Percentiles rank a stretch among this genome's conserved stretches.
Evolutionary conservation across 2,797 vertebrate genomes (phyloP).

Genomic region (Allobates femoralis): DNA sequence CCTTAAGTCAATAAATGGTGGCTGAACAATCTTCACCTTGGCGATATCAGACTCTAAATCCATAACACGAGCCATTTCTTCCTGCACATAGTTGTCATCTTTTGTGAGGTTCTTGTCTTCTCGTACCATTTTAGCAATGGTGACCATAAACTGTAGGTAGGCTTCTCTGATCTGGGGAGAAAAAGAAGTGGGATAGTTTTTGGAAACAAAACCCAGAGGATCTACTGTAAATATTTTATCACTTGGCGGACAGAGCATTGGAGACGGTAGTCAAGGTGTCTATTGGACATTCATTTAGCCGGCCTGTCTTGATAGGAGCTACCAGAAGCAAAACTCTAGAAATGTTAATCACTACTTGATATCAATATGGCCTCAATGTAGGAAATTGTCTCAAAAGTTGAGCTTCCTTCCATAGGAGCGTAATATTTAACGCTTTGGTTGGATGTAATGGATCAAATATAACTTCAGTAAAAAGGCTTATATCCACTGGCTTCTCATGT

Average conservation of each 20-base stretch:
- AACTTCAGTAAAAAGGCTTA: too few species aligned
- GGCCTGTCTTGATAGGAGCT: background rate
- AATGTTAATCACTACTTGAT: background rate
- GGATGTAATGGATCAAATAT: too few species aligned
- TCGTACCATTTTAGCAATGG: constrained; percentile 86
- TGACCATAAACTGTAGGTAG: constrained; percentile 93
- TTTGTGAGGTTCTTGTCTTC: constrained; percentile 84
- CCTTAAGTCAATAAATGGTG: background rate
- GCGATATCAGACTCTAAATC: constrained; percentile 92
- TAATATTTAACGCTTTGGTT: too few species aligned
- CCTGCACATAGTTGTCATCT: constrained; percentile 79
- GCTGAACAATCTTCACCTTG: constrained; percentile 75
- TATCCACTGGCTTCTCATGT: too few species aligned
- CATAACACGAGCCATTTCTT: constrained; percentile 91
- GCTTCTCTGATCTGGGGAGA: constrained; percentile 85
- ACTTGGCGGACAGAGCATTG: background rate
- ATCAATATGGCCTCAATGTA: background rate
- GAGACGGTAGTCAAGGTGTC: background rate
- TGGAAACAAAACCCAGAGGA: background rate
- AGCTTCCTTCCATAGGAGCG: background rate
- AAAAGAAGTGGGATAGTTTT: background rate
- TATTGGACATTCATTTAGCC: background rate
- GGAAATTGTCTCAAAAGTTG: background rate
- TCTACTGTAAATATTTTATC: background rate
- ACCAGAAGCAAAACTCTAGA: background rate